A percentile compares a stretch with the other conserved stretches of the same genome.
phyloP scores from a whole-genome alignment of 1,140 invertebrate genomes.

The Achroia grisella region DNA sequence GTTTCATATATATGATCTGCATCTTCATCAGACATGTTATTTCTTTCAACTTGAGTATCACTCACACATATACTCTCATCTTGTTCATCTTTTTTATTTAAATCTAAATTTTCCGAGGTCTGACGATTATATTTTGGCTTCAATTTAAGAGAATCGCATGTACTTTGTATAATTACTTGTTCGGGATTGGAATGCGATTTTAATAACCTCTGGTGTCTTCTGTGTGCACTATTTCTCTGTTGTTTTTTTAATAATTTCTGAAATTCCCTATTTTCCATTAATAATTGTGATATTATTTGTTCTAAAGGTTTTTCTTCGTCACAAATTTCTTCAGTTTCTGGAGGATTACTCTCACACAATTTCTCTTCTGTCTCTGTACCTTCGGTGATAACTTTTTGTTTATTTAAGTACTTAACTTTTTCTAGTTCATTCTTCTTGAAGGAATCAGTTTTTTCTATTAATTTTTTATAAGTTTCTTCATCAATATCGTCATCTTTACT shows the following conservation, averaged over 20 bases:
- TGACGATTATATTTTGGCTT: conserved; percentile 69
- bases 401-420: conserved; percentile 65
- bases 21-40: conserved; percentile 71
- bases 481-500: conserved; percentile 66
- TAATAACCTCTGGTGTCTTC: conserved; percentile 74
- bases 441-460: conserved; percentile 72
- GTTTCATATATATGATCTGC: conserved; percentile 75
- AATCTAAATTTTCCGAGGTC: conserved; percentile 52
- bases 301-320: conserved; percentile 77
- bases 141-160: conserved; percentile 57
- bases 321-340: conserved; percentile 39
- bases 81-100: conserved; percentile 20
- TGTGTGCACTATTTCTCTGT: conserved; percentile 75
- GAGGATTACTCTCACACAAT: conserved; percentile 19
- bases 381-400: conserved; percentile 66
- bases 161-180: conserved; percentile 42
- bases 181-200: conserved; percentile 71
- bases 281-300: conserved; percentile 86
- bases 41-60: conserved; percentile 12
- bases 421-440: conserved; percentile 73
- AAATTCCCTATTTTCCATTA: conserved; percentile 89
- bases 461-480: conserved; percentile 64
- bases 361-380: conserved; percentile 49
- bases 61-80: conserved; percentile 8
- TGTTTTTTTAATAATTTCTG: conserved; percentile 83